phyloP scores from a whole-genome alignment of 1,140 invertebrate species.

The Apis laboriosa region DNA sequence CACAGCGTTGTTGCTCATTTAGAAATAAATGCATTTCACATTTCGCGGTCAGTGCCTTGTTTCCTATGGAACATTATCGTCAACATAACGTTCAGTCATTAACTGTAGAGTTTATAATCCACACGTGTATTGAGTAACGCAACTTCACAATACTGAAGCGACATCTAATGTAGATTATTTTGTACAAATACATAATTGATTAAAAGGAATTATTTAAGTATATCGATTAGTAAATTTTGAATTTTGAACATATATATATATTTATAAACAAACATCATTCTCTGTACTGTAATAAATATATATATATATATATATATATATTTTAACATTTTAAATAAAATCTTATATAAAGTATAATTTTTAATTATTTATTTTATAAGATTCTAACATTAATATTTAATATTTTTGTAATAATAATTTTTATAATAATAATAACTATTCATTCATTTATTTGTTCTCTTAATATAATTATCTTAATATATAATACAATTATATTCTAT shows the following conservation, averaged over 20 bases:
- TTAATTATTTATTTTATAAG: too few species aligned
- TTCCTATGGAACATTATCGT: conserved; percentile 13
- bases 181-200: background rate
- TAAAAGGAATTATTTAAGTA: background rate
- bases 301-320: too few species aligned
- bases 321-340: too few species aligned
- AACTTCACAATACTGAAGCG: background rate
- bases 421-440: too few species aligned
- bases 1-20: background rate
- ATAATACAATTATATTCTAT: too few species aligned
- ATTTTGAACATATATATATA: too few species aligned
- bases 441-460: too few species aligned
- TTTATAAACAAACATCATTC: background rate
- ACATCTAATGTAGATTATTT: background rate
- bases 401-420: too few species aligned
- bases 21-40: conserved; percentile 45
- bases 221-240: background rate
- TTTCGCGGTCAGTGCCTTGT: conserved; percentile 38
- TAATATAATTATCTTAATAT: too few species aligned
- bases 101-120: conserved; percentile 3
- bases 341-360: too few species aligned
- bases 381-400: too few species aligned
- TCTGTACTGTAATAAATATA: too few species aligned
- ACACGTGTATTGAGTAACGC: background rate
- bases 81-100: conserved; percentile 6